These are phyloP conservation scores for Merodon equestris DNA, from an alignment of 2,888 invertebrate species.

Conservation along the genomic window DNA sequence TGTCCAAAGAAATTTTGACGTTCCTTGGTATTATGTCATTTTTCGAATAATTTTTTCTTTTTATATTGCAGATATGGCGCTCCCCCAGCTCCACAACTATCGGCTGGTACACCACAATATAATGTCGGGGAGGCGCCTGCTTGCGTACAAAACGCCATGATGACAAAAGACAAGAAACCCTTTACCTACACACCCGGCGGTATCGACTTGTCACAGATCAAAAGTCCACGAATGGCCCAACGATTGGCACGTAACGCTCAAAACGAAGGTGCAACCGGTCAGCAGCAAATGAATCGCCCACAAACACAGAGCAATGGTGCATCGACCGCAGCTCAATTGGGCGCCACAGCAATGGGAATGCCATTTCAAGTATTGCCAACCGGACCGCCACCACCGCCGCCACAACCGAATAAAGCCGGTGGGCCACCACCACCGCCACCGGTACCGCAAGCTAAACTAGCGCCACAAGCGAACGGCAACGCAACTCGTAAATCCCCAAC, in stretches of 20 bases:
- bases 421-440: conserved; percentile 80
- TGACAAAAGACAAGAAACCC: conserved; percentile 97
- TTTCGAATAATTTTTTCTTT: conserved; percentile 27
- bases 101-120: conserved; percentile 73
- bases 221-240: conserved; percentile 93
- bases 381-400: conserved; percentile 77
- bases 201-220: conserved; percentile 92
- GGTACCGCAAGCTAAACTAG: conserved; percentile 75
- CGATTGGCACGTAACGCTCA: conserved; percentile 85
- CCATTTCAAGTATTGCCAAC: conserved; percentile 83
- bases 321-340: conserved; percentile 81
- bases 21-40: conserved; percentile 47
- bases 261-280: conserved; percentile 83
- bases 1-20: conserved; percentile 34
- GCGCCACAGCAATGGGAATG: conserved; percentile 83
- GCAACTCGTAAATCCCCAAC: conserved; percentile 78
- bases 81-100: conserved; percentile 77
- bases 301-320: conserved; percentile 75
- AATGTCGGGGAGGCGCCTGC: conserved; percentile 85
- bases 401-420: conserved; percentile 61
- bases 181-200: conserved; percentile 98
- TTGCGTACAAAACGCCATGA: conserved; percentile 95
- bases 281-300: conserved; percentile 80
- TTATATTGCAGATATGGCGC: conserved; percentile 77
- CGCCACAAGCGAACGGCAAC: conserved; percentile 79